phyloP scores from a whole-genome alignment of 2,113 vertebrate species.

The Nothocercus nigrocapillus region DNA sequence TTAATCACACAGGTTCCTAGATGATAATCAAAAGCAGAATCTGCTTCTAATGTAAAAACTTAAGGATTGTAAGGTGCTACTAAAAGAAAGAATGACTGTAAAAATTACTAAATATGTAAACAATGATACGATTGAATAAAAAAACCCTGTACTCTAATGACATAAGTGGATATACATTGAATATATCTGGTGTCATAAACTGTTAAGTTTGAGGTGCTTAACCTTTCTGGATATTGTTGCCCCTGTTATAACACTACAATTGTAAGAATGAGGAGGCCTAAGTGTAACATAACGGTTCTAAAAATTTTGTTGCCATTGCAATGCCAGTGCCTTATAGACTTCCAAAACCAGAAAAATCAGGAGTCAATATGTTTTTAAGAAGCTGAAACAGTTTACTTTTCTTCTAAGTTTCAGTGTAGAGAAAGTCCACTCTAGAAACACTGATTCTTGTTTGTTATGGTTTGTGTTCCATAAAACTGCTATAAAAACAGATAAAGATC shows the following conservation, averaged over 20 bases:
- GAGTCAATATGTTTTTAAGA: not conserved
- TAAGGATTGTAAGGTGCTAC: not conserved
- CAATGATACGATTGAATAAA: not conserved
- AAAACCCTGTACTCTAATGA: not conserved
- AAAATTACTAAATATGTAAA: not conserved
- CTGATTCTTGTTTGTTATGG: not conserved
- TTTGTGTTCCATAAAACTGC: not conserved
- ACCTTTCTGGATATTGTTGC: not conserved
- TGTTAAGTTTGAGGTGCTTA: not conserved
- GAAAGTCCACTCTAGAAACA: not conserved
- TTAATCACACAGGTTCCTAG: not conserved
- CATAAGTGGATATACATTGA: not conserved
- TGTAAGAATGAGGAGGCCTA: not conserved
- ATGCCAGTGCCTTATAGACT: not conserved
- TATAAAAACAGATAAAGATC: not conserved
- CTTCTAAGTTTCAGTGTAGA: not conserved
- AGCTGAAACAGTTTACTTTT: slow-evolving; percentile 2
- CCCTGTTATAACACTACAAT: not conserved
- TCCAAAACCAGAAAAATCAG: not conserved
- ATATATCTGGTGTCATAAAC: not conserved
- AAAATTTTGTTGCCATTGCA: not conserved
- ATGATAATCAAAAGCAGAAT: not conserved
- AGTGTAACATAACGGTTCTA: not conserved
- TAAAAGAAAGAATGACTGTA: not conserved
- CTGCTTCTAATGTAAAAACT: not conserved